Base-by-base conservation (phyloP, 2,797 vertebrate genomes). In the Decapterus maruadsi region DNA sequence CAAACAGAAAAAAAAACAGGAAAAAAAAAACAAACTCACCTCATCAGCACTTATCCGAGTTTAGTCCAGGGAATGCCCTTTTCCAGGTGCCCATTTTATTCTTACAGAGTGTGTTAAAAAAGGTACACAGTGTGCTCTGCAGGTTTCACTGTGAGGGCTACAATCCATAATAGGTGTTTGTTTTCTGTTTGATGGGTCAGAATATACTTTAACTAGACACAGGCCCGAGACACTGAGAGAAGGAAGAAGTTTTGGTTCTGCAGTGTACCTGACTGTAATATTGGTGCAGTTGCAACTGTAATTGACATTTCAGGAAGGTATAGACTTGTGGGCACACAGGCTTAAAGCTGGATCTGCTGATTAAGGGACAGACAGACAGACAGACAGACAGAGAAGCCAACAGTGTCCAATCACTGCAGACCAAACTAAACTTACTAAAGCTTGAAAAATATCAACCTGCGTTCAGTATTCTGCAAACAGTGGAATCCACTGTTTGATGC, bases 21-120 rank as follows among this genome's bases (percentile, higher is more conserved):
- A 60, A 14, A 53, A 67, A 67, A 61, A 60, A 67, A 61, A 60
- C 16, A 70, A 61, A 60, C 19, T 65, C 63, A 26, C 50, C 43
- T 58, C 76, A 68, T 90, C 88, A 86, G 87, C 88, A 83, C 55
- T 86, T 87, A 80, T 77, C 22, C 2, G 10, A 77, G 74, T 84
- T 82, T 68, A 73, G 82, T 83, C 71, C 59, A 67, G 72, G 66
- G 65, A 85, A 80, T 85, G 76, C 64, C 83, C 72, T 78, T 75
- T 82, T 77, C 78, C 87, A 85, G 83, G 77, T 86, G 73, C 65
- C 45, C 19, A n/a, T 67, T 78, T 81, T 63, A 72, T 87, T 80
- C 82, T 77, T 66, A 72, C 48, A 71, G 55, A 26, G 48, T 34
- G 6, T 57, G 34, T 78, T 75, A 22, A 55, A 72, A 62, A 55